Base-by-base conservation (phyloP, 2,888 invertebrate genomes). In the Leptinotarsa juncta region DNA sequence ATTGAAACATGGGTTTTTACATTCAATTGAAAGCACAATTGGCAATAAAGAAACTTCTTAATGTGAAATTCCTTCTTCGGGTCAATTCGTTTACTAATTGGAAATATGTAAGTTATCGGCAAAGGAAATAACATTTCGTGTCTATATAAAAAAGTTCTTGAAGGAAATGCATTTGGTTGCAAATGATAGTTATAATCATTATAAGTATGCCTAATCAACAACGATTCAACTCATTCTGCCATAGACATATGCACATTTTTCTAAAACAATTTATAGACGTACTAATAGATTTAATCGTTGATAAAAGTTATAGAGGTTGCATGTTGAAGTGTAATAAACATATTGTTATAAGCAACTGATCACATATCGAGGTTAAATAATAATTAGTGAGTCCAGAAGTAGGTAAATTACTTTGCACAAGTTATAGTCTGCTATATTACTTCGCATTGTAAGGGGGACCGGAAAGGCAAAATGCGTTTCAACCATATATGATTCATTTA, bases 271-370 rank as follows among this genome's bases (percentile, higher is more conserved):
- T 57, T 14, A 57, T 57, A 15, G 15, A 14, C 26, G 20, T 20
- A 57, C 15, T 53, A 32, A 32, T 32, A 53, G 23, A 23, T 57
- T 4, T 57, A 57, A 57, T 26, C 12, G 57, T 23, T 57, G 23
- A 57, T 57, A 57, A 23, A 23, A 16, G 23, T 15, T 57, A 23
- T 57, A 57, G 23, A 23, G 16, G 57, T 57, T 57, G 57, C 26
- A 23, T 57, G 57, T 23, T 26, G 23, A 57, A 23, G 57, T 57
- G 57, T 57, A 23, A 57, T 57, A 57, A 57, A 18, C 57, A 57
- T 26, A 57, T 57, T 14, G 57, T 51, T 51, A n/a, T 51, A n/a
- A 51, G 16, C 23, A 57, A 57, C 57, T 57, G 23, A 15, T 14
- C 57, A 23, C 57, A 57, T 23, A 57, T 57, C 57, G 23, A 23